Conservation (phyloP, 2,113 vertebrate species). For the Mesitornis unicolor region DNA sequence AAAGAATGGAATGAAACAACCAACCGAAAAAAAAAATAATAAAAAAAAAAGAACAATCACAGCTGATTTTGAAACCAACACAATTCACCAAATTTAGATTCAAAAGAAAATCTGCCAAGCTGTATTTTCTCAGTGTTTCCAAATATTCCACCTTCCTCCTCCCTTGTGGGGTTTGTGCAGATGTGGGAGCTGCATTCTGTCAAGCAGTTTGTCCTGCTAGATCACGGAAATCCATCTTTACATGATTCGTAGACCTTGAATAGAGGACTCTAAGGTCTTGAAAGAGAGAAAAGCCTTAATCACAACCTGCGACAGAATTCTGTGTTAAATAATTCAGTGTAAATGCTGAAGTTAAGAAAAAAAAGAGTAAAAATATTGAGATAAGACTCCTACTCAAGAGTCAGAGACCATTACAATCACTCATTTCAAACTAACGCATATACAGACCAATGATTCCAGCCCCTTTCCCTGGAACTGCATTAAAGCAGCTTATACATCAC, state of each 20-base stretch:
- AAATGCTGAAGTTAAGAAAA: background rate
- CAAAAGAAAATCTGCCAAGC: constrained; percentile 43
- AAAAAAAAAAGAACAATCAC: constrained; percentile 55
- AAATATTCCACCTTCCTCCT: constrained; percentile 68
- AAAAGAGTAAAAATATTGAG: background rate
- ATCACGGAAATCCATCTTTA: constrained; percentile 74
- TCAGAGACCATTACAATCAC: background rate
- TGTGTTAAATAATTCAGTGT: background rate
- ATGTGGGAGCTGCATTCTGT: constrained; percentile 32
- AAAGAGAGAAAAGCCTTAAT: background rate
- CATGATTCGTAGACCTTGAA: constrained; percentile 98
- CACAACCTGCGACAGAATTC: background rate
- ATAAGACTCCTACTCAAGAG: background rate
- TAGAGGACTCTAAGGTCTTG: constrained; percentile 95
- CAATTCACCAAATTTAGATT: constrained; percentile 69
- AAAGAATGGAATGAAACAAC: constrained; percentile 81
- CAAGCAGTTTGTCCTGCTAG: constrained; percentile 71
- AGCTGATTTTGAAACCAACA: constrained; percentile 74
- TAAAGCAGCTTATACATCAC: background rate
- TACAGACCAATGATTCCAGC: background rate
- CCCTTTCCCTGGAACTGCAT: background rate
- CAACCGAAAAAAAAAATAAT: constrained; percentile 48
- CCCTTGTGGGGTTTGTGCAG: constrained; percentile 52
- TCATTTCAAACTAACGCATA: background rate
- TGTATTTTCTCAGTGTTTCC: constrained; percentile 75